phyloP scores from a whole-genome alignment of 2,797 vertebrate species.

The Tolypeutes matacus region DNA sequence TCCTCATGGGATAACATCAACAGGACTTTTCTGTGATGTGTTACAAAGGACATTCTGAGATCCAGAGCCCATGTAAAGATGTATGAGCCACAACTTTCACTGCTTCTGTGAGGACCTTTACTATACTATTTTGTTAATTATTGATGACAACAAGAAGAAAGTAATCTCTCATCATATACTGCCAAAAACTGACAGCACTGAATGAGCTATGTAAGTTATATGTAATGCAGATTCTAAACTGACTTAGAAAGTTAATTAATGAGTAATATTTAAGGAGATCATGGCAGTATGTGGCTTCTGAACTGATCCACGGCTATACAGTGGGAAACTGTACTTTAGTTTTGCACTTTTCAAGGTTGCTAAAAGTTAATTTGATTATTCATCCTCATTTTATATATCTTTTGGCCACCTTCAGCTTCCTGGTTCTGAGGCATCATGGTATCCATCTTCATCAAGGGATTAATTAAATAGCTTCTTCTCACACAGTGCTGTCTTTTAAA shows the following conservation, averaged over 20 bases:
- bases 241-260: neutral
- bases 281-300: neutral
- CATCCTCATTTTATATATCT: neutral
- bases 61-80: neutral
- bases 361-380: neutral
- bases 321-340: neutral
- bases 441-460: neutral
- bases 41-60: neutral
- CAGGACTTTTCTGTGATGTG: neutral
- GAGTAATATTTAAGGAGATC: neutral
- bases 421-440: neutral
- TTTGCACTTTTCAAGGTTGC: neutral
- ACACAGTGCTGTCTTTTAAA: conserved; percentile 4
- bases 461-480: neutral
- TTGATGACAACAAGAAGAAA: neutral
- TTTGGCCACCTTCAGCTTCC: neutral
- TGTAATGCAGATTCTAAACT: neutral
- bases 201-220: neutral
- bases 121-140: neutral
- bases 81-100: neutral
- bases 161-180: neutral
- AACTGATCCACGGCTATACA: neutral
- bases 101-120: neutral
- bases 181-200: neutral
- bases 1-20: neutral